Base-by-base conservation (phyloP, 1,140 invertebrate species). In the Drusus annulatus region DNA sequence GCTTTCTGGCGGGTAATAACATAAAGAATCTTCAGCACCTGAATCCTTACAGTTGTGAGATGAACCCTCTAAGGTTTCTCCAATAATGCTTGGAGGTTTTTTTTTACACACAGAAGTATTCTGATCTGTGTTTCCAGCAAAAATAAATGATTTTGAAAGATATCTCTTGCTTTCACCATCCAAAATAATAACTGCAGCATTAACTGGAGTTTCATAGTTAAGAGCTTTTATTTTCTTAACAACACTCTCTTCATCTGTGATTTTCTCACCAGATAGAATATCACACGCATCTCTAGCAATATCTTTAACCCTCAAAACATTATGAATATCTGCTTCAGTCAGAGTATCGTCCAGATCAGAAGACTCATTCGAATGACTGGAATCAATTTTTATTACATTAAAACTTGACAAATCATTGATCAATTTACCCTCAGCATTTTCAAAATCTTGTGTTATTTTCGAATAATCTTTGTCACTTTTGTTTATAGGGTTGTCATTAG, bases 181-280 rank as follows among this genome's bases (percentile, higher is more conserved):
- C 7, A 69, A 50, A 69, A 69, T 5, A 1, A 69, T 17, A 21
- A 36, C n/a, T n/a, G 17, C 45, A 13, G 65, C 6, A 50, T 69
- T 10, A 13, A 19, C 31, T 16, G 25, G n/a, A 28, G 19, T 25
- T 6, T 54, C 45, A 28, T 21, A 56, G 16, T 15, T 63, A 3
- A 78, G 25, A 36, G 62, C 50, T 51, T 78, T 63, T 23, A 78
- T 68, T 68, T 62, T 65, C 19, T 68, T 36, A 25, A 78, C 13
- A 19, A 78, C 65, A 58, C 45, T 56, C 31, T 68, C 63, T 31
- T 78, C 76, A 54, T 17, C 36, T 3, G 58, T 28, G 21, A 0
- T 19, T 65, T 65, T 68, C 23, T 50, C 36, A 68, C 21, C 56
- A 36, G 28, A 13, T n/a, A 15, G 28, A 36, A 36, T 45, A 45